Percentiles rank a stretch among this genome's conserved stretches.
phyloP scores from a whole-genome alignment of 2,113 vertebrate genomes.

The Leucopsar rothschildi region DNA sequence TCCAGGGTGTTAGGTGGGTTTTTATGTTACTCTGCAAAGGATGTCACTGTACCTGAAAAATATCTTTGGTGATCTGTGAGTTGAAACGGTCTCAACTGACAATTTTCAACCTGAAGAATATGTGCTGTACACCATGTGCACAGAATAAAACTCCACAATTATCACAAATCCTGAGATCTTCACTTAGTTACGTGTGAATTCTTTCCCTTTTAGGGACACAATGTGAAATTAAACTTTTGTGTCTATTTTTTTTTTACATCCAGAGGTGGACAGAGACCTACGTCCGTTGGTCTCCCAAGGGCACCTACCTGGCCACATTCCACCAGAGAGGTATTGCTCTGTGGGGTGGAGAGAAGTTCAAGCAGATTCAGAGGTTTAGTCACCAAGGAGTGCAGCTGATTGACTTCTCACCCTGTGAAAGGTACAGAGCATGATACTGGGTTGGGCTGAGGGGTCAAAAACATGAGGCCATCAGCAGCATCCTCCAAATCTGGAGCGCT shows the following conservation, averaged over 20 bases:
- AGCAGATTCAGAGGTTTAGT: constrained; percentile 97
- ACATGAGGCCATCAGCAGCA: background rate
- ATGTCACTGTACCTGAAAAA: background rate
- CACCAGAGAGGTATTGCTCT: constrained; percentile 95
- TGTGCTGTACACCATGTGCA: background rate
- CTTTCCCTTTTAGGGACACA: background rate
- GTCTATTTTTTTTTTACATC: background rate
- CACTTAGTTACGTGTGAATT: rapidly evolving
- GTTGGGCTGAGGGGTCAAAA: background rate
- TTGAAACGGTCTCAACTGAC: background rate
- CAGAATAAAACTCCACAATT: background rate
- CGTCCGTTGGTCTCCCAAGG: constrained; percentile 96
- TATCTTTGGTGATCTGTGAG: background rate
- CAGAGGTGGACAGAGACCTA: constrained; percentile 98
- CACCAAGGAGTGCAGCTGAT: constrained; percentile 97
- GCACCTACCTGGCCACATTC: constrained; percentile 95
- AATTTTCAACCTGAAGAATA: background rate
- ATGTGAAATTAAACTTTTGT: background rate
- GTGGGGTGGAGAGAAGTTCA: constrained; percentile 99
- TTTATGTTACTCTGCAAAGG: background rate
- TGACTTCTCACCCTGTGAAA: constrained; percentile 97
- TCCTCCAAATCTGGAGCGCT: background rate
- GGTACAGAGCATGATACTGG: constrained; percentile 62
- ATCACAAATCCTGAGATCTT: background rate
- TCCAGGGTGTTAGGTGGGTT: background rate